Evolutionary conservation across 2,113 vertebrate species (phyloP).

Genomic region (human (Homo sapiens)): DNA sequence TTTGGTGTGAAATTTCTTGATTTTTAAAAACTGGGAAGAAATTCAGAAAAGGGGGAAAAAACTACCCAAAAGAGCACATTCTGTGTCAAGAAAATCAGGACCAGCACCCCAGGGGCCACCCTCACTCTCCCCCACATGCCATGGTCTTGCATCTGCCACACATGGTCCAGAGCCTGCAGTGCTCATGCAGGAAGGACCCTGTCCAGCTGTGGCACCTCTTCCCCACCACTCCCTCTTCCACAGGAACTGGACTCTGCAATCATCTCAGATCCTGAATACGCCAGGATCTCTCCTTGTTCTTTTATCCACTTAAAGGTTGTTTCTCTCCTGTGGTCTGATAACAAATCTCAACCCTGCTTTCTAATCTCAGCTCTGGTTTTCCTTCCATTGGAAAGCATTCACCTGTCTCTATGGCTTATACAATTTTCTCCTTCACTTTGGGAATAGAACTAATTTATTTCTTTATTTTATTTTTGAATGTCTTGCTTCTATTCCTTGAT

Average conservation of each 20-base stretch:
- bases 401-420: not conserved
- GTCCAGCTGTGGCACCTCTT: rapidly evolving
- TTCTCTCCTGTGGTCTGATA: no score
- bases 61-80: not conserved
- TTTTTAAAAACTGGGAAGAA: not conserved
- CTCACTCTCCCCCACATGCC: no score
- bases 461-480: not conserved
- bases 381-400: not conserved
- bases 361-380: not conserved
- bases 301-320: not conserved
- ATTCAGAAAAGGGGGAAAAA: not conserved
- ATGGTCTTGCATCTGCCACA: no score
- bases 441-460: not conserved
- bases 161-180: not conserved
- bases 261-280: not conserved
- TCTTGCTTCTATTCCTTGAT: not conserved
- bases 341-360: not conserved
- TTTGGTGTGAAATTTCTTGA: not conserved
- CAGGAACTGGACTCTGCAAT: not conserved
- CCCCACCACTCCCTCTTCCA: not conserved
- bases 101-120: not conserved
- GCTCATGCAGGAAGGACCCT: rapidly evolving
- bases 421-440: not conserved
- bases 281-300: not conserved
- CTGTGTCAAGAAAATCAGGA: not conserved